Conservation (phyloP, 2,113 vertebrate genomes). For the Ciconia maguari region DNA sequence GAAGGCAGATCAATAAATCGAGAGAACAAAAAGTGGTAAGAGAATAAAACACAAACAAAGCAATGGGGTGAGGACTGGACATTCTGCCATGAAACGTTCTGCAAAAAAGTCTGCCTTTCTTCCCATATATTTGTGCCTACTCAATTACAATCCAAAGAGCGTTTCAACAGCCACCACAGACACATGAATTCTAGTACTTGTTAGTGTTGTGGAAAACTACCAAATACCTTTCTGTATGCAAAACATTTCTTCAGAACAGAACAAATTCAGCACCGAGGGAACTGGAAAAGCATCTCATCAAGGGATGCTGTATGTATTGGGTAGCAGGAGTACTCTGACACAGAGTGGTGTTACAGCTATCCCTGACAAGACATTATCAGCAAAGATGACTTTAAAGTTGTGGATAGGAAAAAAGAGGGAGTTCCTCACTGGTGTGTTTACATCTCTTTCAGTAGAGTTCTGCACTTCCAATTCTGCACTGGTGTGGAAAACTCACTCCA, state of each 20-base stretch:
- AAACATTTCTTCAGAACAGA: neutral
- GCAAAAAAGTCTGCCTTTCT: neutral
- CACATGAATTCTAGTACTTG: neutral
- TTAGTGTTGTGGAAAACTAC: neutral
- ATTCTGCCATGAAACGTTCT: accelerated
- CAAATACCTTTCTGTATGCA: neutral
- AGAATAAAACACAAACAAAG: neutral
- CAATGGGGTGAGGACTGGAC: no score
- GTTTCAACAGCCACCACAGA: neutral
- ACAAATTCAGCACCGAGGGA: neutral
- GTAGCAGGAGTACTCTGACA: neutral
- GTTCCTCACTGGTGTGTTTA: neutral
- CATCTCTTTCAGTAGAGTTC: neutral
- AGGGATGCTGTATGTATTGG: accelerated
- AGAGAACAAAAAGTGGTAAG: neutral
- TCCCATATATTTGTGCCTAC: neutral
- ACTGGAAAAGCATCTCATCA: neutral
- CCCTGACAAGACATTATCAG: accelerated
- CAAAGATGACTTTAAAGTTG: neutral
- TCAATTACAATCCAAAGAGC: neutral
- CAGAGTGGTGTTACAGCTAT: neutral
- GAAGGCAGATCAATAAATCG: neutral
- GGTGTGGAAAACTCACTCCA: neutral
- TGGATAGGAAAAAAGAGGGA: neutral
- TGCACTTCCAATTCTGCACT: neutral